Conservation (phyloP, 2,888 invertebrate genomes). For the Noctua pronuba region DNA sequence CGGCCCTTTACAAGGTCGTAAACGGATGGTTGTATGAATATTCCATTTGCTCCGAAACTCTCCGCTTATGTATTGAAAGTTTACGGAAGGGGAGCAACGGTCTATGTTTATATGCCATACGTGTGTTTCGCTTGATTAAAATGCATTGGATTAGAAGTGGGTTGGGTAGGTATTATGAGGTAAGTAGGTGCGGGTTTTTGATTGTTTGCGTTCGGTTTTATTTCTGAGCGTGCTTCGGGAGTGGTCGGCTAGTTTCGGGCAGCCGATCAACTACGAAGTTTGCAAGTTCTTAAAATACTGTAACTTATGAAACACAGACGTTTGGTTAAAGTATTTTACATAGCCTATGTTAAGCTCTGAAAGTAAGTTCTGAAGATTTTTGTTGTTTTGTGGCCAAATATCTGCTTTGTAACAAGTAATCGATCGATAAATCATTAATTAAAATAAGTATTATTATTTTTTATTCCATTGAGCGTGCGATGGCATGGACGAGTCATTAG, state of each 20-base stretch:
- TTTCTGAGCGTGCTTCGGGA: not conserved
- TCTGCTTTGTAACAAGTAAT: not conserved
- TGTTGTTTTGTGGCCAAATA: not conserved
- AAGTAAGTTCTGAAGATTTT: not conserved
- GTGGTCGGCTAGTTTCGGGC: not conserved
- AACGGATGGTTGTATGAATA: constrained; percentile 89
- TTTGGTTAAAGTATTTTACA: not conserved
- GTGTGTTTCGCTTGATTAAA: constrained; percentile 71
- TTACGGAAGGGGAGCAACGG: constrained; percentile 69
- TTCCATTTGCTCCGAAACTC: constrained; percentile 86
- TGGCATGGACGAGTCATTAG: not conserved
- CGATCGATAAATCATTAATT: not conserved
- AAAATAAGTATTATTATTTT: not conserved
- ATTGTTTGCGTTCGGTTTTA: not conserved
- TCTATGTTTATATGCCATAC: constrained; percentile 61
- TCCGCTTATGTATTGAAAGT: constrained; percentile 79
- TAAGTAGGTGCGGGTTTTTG: constrained; percentile 17
- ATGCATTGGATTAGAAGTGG: constrained; percentile 63
- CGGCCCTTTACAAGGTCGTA: constrained; percentile 89
- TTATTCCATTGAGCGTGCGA: not conserved
- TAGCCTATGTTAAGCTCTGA: not conserved
- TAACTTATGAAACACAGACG: not conserved
- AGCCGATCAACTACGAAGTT: not conserved
- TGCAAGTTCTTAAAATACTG: not conserved
- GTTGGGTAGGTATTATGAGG: constrained; percentile 6